Base-by-base conservation (phyloP, 2,888 invertebrate species). In the Drepana falcataria region DNA sequence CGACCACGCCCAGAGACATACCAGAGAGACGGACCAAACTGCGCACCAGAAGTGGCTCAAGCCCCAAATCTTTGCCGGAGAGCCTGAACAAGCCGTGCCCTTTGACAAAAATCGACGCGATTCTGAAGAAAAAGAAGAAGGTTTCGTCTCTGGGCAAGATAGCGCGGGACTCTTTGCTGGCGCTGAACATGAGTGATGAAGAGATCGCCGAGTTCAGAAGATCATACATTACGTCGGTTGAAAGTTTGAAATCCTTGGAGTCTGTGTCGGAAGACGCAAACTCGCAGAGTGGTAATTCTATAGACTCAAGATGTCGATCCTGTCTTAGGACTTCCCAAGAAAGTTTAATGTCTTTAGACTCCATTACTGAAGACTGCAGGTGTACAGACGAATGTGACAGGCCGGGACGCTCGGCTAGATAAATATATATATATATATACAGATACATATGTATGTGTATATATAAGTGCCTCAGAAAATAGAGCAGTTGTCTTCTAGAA, bases 11-110 rank as follows among this genome's bases (percentile, higher is more conserved):
- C 0, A 65, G 89, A 33, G 90, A 90, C 53, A 91, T 91, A 56
- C 91, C 91, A 0, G 84, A 87, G 52, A 68, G 85, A 9, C 60
- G 85, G 35, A 55, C 73, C 0, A 85, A 87, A 59, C 58, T 90
- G 0, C 73, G 89, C 0, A 73, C 85, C 0, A 66, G 88, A 48
- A 85, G 84, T 33, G 89, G 91, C 0, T 85, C 87, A 0, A 91
- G 91, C 59, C 91, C 91, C 0, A 91, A 91, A 74, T 88, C 89
- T 0, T 61, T 91, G n/a, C 91, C 91, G 0, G 91, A 91, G 47
- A 81, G 84, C 47, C 58, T 91, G 21, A 88, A 85, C 55, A 89
- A 87, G 48, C 87, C 87, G 0, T 84, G 81, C 21, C 87, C 88
- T 0, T 54, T 90, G 4, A 49, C 77, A 0, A 89, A 87, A 73